Evolutionary conservation across 2,113 vertebrate species (phyloP).

Genomic region (Megaleporinus macrocephalus): DNA sequence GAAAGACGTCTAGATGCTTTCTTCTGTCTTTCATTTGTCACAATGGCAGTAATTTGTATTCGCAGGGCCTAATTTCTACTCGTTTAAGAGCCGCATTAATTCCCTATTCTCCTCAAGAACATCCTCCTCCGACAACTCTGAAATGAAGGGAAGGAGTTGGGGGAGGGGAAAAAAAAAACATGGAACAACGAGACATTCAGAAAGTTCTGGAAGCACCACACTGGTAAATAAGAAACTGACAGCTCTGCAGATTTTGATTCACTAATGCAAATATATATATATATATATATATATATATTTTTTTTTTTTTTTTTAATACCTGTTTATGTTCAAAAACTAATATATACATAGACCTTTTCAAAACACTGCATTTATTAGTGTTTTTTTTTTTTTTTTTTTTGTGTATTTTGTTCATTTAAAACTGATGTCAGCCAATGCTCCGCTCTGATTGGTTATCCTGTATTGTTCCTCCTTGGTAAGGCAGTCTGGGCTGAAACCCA

Average conservation of each 20-base stretch:
- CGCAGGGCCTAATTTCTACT: conserved; percentile 33
- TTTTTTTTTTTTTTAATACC: too few relatives aligned
- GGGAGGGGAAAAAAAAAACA: not conserved
- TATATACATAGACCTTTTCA: too few relatives aligned
- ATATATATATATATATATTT: too few relatives aligned
- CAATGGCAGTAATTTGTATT: conserved; percentile 45
- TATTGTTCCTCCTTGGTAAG: too few relatives aligned
- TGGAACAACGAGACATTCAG: conserved; percentile 25
- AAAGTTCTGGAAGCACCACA: not conserved
- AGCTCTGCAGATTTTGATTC: not conserved
- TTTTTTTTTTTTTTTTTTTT: too few relatives aligned
- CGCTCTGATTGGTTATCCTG: too few relatives aligned
- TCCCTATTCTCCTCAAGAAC: conserved; percentile 23
- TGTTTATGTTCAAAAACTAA: too few relatives aligned
- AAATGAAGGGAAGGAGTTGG: conserved; percentile 9
- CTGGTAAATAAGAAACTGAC: not conserved
- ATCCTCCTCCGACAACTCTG: conserved; percentile 17
- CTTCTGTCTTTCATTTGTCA: conserved; percentile 31
- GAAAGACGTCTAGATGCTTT: conserved; percentile 18
- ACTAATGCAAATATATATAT: too few relatives aligned
- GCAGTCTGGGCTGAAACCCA: too few relatives aligned
- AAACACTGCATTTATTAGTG: too few relatives aligned
- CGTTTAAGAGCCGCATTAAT: conserved; percentile 18
- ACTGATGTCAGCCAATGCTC: too few relatives aligned
- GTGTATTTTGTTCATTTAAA: too few relatives aligned